Conservation (phyloP, 2,888 invertebrate genomes). For the Melanophora roralis region DNA sequence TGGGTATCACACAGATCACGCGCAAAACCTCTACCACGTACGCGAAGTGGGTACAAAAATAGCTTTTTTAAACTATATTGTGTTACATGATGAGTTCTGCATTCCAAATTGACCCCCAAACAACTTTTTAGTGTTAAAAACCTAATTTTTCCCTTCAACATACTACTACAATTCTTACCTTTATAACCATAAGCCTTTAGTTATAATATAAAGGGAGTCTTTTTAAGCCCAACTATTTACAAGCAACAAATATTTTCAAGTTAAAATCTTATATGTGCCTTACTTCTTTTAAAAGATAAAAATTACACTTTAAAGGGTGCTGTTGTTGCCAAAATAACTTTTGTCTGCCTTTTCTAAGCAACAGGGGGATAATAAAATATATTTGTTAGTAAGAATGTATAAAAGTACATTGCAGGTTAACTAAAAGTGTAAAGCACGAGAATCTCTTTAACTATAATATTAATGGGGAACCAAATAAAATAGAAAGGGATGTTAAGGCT, state of each 20-base stretch:
- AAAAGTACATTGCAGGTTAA: too few species aligned
- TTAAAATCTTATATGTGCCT: conserved; percentile 20
- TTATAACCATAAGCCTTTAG: conserved; percentile 18
- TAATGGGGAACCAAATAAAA: background rate
- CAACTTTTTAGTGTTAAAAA: background rate
- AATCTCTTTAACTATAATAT: conserved; percentile 37
- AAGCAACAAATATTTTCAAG: conserved; percentile 33
- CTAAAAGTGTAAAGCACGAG: background rate
- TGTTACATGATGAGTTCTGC: too few species aligned
- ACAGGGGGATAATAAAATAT: conserved; percentile 23
- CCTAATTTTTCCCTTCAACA: background rate
- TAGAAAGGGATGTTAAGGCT: conserved; percentile 26
- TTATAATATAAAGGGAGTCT: conserved; percentile 19
- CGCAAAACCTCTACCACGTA: too few species aligned
- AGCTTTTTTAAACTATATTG: too few species aligned
- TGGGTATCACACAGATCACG: too few species aligned
- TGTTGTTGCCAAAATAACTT: background rate
- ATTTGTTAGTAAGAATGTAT: too few species aligned
- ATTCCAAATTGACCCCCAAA: conserved; percentile 2
- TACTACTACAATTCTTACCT: background rate
- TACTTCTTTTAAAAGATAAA: background rate
- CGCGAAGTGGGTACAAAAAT: too few species aligned
- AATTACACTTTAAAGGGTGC: background rate
- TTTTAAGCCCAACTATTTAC: conserved; percentile 15
- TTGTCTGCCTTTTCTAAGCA: background rate